Evolutionary conservation across 2,888 invertebrate species (phyloP).

Genomic region (Agonopterix subpropinquella): DNA sequence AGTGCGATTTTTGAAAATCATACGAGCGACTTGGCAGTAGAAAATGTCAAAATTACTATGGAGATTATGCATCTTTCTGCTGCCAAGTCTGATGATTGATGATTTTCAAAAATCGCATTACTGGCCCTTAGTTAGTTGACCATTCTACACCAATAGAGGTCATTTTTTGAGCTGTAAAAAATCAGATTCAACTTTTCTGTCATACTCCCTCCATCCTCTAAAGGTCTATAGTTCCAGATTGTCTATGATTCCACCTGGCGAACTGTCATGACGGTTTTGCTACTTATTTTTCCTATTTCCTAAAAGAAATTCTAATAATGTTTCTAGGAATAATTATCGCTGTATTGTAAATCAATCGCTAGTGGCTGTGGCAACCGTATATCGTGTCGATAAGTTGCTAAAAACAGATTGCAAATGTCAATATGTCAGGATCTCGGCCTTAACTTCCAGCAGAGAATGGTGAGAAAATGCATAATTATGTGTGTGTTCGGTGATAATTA

Average conservation of each 20-base stretch:
- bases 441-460: slow-evolving; percentile 76
- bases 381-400: slow-evolving; percentile 46
- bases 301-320: slow-evolving; percentile 48
- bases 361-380: slow-evolving; percentile 32
- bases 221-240: neutral
- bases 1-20: too few species aligned
- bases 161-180: too few species aligned
- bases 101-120: too few species aligned
- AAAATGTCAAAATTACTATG: too few species aligned
- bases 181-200: too few species aligned
- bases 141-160: too few species aligned
- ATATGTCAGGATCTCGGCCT: slow-evolving; percentile 76
- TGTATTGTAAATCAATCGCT: slow-evolving; percentile 29
- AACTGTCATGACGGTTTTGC: slow-evolving; percentile 41
- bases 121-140: too few species aligned
- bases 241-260: slow-evolving; percentile 15
- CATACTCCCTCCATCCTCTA: too few species aligned
- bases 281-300: slow-evolving; percentile 40
- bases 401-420: slow-evolving; percentile 74
- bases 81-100: too few species aligned
- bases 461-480: slow-evolving; percentile 41
- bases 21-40: too few species aligned
- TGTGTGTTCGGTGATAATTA: slow-evolving; percentile 24
- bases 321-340: slow-evolving; percentile 35
- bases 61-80: too few species aligned